Percentiles rank a stretch among this genome's conserved stretches.
Conservation (phyloP, 2,113 vertebrate genomes). For the Apaloderma vittatum region DNA sequence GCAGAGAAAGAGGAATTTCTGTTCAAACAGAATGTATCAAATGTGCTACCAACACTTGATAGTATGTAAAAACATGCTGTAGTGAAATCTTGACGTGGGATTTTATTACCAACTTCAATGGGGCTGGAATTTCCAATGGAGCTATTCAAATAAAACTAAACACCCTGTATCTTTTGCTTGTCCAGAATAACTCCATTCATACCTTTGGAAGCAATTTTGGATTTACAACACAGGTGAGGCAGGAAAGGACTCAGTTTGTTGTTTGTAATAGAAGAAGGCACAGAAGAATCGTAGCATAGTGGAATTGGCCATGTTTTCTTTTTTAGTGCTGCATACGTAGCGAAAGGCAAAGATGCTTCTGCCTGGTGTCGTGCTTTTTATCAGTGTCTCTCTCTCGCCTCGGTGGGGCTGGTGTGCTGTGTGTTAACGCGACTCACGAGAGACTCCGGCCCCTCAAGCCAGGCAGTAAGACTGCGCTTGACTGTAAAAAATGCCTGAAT, state of each 20-base stretch:
- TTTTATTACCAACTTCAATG: neutral
- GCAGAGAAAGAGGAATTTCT: neutral
- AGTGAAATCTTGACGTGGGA: neutral
- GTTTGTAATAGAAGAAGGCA: neutral
- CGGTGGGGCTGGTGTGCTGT: neutral
- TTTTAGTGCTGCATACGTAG: neutral
- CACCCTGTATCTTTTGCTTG: neutral
- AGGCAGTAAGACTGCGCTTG: neutral
- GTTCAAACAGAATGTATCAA: neutral
- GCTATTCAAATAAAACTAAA: neutral
- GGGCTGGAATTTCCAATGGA: neutral
- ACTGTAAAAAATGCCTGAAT: neutral
- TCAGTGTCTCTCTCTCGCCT: neutral
- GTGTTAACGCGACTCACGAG: accelerated
- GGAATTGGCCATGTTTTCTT: neutral
- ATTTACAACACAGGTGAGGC: neutral
- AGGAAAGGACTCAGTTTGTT: neutral
- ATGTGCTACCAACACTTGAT: neutral
- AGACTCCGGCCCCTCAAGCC: neutral
- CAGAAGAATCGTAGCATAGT: accelerated
- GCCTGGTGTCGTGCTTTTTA: neutral
- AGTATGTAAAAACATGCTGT: neutral
- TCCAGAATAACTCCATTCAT: neutral
- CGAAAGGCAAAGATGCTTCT: neutral
- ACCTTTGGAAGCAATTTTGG: neutral